phyloP scores from a whole-genome alignment of 2,113 vertebrate genomes.

The Muntiacus reevesi region DNA sequence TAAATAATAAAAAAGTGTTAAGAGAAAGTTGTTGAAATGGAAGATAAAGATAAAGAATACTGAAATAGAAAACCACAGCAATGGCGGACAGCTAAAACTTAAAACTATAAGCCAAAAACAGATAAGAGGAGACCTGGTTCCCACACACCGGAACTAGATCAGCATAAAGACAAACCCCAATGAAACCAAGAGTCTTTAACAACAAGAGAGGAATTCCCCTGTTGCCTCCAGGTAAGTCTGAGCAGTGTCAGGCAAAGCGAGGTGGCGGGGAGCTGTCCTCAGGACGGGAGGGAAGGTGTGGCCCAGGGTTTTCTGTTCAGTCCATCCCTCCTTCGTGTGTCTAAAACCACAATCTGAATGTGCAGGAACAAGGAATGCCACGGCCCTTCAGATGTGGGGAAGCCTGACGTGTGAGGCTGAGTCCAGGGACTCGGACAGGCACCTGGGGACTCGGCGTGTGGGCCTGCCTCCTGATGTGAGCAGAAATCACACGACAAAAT shows the following conservation, averaged over 20 bases:
- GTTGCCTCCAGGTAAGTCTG: not conserved
- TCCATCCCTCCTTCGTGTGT: not conserved
- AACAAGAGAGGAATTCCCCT: not conserved
- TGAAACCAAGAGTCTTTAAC: not conserved
- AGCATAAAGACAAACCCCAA: not conserved
- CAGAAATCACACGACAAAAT: not conserved
- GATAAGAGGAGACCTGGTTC: not conserved
- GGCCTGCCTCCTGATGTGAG: not conserved
- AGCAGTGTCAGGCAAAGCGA: not conserved
- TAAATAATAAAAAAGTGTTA: not conserved
- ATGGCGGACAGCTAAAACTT: not conserved
- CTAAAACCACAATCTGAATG: not conserved
- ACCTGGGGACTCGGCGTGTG: not conserved
- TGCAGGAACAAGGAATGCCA: not conserved
- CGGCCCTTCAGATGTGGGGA: not conserved
- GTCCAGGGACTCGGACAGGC: not conserved
- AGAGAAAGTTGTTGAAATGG: not conserved
- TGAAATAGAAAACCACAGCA: not conserved
- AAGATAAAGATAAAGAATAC: not conserved
- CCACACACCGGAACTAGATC: not conserved
- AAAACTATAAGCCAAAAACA: not conserved
- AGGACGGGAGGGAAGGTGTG: not conserved
- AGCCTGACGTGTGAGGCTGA: not conserved
- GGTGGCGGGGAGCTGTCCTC: not conserved
- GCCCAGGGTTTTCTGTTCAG: not conserved